These are phyloP conservation scores for Zingel zingel DNA, from an alignment of 2,113 vertebrate genomes.

Conservation along the genomic window DNA sequence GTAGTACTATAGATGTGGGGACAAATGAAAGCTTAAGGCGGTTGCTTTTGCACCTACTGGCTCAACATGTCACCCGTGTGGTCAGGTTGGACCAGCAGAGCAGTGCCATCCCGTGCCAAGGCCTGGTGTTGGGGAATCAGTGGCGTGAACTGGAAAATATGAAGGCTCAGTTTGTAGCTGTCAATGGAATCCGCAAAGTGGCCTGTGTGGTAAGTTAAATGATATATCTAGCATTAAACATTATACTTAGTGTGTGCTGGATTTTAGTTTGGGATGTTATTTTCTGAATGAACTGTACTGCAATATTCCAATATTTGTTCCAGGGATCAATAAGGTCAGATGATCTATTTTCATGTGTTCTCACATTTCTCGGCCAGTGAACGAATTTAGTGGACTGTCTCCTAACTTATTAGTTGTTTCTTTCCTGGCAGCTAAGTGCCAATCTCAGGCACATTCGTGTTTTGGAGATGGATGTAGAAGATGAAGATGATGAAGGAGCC, in stretches of 20 bases:
- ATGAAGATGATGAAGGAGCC: conserved; percentile 93
- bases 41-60: too few relatives aligned
- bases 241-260: background rate
- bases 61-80: background rate
- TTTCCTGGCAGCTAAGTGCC: conserved; percentile 88
- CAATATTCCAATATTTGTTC: background rate
- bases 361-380: conserved; percentile 4
- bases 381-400: conserved; percentile 1
- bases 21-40: too few relatives aligned
- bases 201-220: conserved; percentile 91
- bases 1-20: too few relatives aligned
- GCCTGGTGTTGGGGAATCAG: conserved; percentile 89
- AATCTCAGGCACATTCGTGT: conserved; percentile 95
- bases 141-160: conserved; percentile 95
- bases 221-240: background rate
- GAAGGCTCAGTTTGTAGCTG: conserved; percentile 96
- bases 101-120: conserved; percentile 82
- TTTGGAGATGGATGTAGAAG: conserved; percentile 99
- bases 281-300: background rate
- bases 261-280: background rate
- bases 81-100: conserved; percentile 91
- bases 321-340: background rate
- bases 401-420: conserved; percentile 4
- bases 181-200: conserved; percentile 96
- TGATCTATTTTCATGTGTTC: background rate